Evolutionary conservation across 2,113 vertebrate genomes (phyloP), one percentile per base, ranked within the genome.

Genomic region (Prunella himalayana): DNA sequence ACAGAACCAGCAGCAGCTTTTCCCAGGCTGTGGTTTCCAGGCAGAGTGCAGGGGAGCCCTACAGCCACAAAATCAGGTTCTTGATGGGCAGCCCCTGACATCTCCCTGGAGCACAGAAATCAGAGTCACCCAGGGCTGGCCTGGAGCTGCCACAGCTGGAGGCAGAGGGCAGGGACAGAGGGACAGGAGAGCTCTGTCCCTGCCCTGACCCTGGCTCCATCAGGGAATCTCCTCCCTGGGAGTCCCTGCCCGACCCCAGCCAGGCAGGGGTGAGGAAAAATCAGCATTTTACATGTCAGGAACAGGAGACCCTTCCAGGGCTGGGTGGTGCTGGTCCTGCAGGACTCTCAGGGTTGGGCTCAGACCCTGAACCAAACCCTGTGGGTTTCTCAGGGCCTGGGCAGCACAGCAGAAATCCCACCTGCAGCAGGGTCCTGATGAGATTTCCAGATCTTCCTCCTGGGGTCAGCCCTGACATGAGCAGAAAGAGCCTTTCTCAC

Each of bases 261-360:
- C 8, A 19, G 57, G 70, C 24, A 6, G 28, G 19, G 0, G 12
- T 2, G 57, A 68, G 64, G n/a, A 22, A 30, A 42, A 56, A 37
- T 8, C 60, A 41, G 42, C 51, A 8, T 63, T 61, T 69, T 6
- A 11, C 39, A 5, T 9, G 21, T 11, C 3, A 8, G 2, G 33
- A 31, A 3, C 4, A 18, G 56, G 85, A 49, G 31, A 16, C 22
- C 10, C 22, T 35, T 0, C 8, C 63, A 4, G 1, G 2, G 60
- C 3, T 49, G 9, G 6, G 30, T 0, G 3, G 6, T 11, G 44
- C 45, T 11, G 49, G 1, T 7, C 0, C 1, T n/a, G 85, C 66
- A 39, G 1, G 8, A 1, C 22, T 9, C 28, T 14, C 7, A 0
- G n/a, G 18, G 15, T 10, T 2, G n/a, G 68, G 37, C 33, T 69